Evolutionary conservation across 2,797 vertebrate genomes (phyloP).

Genomic region (Lacerta bilineata): DNA sequence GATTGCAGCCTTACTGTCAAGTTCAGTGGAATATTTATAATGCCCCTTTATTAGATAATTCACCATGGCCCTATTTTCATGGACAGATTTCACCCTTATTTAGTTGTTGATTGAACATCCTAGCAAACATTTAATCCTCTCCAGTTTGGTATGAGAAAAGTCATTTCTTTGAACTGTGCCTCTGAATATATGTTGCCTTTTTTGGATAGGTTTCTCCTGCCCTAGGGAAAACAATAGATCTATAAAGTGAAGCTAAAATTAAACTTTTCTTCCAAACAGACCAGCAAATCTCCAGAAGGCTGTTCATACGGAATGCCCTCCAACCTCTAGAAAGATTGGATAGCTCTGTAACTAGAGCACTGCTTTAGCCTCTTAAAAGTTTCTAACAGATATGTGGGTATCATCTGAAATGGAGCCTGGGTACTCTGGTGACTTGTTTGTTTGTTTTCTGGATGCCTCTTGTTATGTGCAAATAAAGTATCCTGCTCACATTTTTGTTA

Average conservation of each 20-base stretch:
- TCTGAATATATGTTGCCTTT: slow-evolving; percentile 62
- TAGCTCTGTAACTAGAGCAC: background rate
- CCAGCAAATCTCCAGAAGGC: background rate
- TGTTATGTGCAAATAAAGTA: background rate
- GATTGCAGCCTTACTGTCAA: background rate
- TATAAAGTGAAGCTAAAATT: slow-evolving; percentile 74
- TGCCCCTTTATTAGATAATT: background rate
- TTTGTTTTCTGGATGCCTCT: background rate
- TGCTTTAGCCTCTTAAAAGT: background rate
- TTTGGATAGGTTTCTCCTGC: slow-evolving; percentile 52
- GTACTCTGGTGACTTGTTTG: background rate
- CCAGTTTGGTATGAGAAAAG: slow-evolving; percentile 50
- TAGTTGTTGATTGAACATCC: slow-evolving; percentile 40
- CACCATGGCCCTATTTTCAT: slow-evolving; percentile 46
- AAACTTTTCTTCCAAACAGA: slow-evolving; percentile 61
- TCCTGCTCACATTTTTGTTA: background rate
- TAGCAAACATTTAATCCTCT: slow-evolving; percentile 45
- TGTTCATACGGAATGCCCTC: background rate
- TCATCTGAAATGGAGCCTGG: background rate
- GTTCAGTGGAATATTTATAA: background rate
- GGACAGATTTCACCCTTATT: slow-evolving; percentile 47
- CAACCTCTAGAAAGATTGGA: slow-evolving; percentile 53
- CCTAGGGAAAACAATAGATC: slow-evolving; percentile 62
- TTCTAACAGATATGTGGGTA: slow-evolving; percentile 4
- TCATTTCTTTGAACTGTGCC: slow-evolving; percentile 59